Conservation (phyloP, 2,888 invertebrate genomes). For the Microplitis manilae region DNA sequence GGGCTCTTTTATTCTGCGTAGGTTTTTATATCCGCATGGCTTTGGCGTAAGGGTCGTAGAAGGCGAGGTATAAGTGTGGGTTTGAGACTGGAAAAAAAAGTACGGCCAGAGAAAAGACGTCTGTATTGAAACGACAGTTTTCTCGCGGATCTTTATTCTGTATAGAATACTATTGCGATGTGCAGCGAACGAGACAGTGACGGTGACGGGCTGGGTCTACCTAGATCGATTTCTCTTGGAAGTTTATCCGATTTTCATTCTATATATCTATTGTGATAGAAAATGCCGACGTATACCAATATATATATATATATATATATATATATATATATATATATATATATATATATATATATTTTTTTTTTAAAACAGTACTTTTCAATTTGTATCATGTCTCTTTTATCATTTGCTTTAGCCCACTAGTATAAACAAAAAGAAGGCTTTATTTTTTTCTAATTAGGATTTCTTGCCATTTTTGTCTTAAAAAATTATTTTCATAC, state of each 20-base stretch:
- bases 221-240: constrained; percentile 24
- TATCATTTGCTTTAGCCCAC: background rate
- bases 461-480: background rate
- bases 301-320: background rate
- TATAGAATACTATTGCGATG: constrained; percentile 7
- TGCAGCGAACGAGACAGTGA: constrained; percentile 1
- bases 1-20: constrained; percentile 13
- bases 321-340: too few relatives aligned
- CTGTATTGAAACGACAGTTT: constrained; percentile 22
- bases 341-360: too few relatives aligned
- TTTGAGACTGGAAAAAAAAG: constrained; percentile 12
- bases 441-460: background rate
- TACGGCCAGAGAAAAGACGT: constrained; percentile 21
- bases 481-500: too few relatives aligned
- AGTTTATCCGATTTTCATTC: constrained; percentile 31
- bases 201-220: constrained; percentile 19
- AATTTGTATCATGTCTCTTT: background rate
- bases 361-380: constrained; percentile 2
- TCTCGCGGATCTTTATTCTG: constrained; percentile 4
- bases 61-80: background rate
- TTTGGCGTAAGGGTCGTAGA: constrained; percentile 18
- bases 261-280: background rate
- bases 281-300: background rate
- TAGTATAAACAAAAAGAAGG: background rate
- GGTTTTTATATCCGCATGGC: constrained; percentile 20